phyloP scores from a whole-genome alignment of 1,140 invertebrate genomes.

The Ctenoplectra terminalis region DNA sequence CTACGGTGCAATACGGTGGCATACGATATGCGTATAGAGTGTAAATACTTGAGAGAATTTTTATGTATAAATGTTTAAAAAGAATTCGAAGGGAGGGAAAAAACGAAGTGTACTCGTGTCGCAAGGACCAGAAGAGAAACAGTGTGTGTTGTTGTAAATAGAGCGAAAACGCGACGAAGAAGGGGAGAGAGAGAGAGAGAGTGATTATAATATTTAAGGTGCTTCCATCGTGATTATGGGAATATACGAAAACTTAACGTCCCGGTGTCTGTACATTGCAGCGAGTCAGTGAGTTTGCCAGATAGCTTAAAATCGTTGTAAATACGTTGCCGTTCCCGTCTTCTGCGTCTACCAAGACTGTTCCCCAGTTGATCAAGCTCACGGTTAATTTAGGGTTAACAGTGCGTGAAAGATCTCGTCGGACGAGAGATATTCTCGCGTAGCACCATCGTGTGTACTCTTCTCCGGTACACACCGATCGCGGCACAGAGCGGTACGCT shows the following conservation, averaged over 20 bases:
- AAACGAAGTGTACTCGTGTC: not conserved
- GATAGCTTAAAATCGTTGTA: conserved; percentile 65
- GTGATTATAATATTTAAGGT: conserved; percentile 51
- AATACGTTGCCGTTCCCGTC: conserved; percentile 42
- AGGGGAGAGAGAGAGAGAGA: not conserved
- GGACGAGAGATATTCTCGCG: conserved; percentile 22
- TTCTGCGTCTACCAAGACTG: conserved; percentile 1
- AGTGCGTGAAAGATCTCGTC: conserved; percentile 40
- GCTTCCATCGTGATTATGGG: conserved; percentile 40
- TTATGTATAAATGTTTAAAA: conserved; percentile 36
- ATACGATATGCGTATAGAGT: conserved; percentile 23
- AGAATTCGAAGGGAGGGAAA: not conserved
- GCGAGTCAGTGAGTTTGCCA: conserved; percentile 43
- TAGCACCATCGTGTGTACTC: not conserved
- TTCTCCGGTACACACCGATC: not conserved
- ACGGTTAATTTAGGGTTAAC: conserved; percentile 21
- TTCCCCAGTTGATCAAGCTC: conserved; percentile 33
- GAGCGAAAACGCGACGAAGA: conserved; percentile 18
- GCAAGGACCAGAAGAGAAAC: not conserved
- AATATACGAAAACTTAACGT: conserved; percentile 12
- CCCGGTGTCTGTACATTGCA: conserved; percentile 39
- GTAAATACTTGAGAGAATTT: conserved; percentile 56
- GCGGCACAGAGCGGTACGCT: not conserved
- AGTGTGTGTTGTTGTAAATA: conserved; percentile 52
- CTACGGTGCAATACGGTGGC: conserved; percentile 57